Percentiles rank a stretch among this genome's conserved stretches.
phyloP scores from a whole-genome alignment of 2,888 invertebrate species.

The Nomada ruficornis region DNA sequence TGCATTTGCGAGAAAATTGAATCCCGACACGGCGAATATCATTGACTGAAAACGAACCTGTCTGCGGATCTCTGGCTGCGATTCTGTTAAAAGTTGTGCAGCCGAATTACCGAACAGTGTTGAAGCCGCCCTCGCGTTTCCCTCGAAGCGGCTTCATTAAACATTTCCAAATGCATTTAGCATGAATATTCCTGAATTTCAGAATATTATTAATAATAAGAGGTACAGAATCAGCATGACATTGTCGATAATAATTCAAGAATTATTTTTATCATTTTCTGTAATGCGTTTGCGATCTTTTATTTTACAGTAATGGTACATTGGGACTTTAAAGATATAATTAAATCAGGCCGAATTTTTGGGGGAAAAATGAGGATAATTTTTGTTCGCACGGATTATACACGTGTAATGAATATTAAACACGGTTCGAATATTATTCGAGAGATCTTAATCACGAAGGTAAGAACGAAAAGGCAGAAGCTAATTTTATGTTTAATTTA shows the following conservation, averaged over 20 bases:
- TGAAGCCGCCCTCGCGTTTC: not conserved
- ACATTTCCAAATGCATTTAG: not conserved
- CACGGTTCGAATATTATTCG: not conserved
- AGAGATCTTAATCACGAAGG: not conserved
- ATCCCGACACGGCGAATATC: slow-evolving; percentile 16
- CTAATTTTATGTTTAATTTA: not conserved
- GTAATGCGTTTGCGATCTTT: too few relatives aligned
- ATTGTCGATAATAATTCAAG: too few relatives aligned
- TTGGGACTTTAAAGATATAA: not conserved
- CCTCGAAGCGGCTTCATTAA: not conserved
- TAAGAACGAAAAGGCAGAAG: not conserved
- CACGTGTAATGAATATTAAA: not conserved
- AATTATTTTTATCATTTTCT: too few relatives aligned
- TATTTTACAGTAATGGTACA: not conserved
- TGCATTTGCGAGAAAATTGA: slow-evolving; percentile 20
- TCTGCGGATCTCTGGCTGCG: not conserved
- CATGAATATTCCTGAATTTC: not conserved
- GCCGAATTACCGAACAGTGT: not conserved
- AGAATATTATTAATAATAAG: too few relatives aligned
- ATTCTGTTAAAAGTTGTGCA: slow-evolving; percentile 7
- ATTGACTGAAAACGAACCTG: slow-evolving; percentile 19
- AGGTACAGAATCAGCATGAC: too few relatives aligned
- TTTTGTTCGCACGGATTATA: not conserved
- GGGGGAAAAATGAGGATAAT: not conserved
- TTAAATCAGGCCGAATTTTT: not conserved